These are phyloP conservation scores for Hyposmocoma kahamanoa DNA, from an alignment of 1,140 invertebrate genomes.

Conservation along the genomic window DNA sequence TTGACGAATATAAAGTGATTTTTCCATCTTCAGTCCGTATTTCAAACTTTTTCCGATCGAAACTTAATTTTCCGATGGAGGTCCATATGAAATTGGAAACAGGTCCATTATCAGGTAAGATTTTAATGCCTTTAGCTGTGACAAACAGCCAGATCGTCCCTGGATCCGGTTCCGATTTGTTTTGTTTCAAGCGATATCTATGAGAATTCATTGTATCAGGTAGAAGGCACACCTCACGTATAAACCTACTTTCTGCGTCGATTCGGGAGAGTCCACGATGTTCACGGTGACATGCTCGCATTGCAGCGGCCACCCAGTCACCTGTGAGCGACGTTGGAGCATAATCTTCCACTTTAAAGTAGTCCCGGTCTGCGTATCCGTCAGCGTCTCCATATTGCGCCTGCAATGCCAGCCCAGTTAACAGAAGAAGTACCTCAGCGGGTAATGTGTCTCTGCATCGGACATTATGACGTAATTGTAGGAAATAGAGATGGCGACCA, in stretches of 20 bases:
- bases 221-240: slow-evolving; percentile 88
- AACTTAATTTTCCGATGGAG: slow-evolving; percentile 93
- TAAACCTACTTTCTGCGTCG: slow-evolving; percentile 90
- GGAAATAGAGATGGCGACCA: slow-evolving; percentile 93
- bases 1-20: slow-evolving; percentile 90
- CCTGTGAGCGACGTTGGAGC: slow-evolving; percentile 62
- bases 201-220: slow-evolving; percentile 94
- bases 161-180: slow-evolving; percentile 84
- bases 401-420: slow-evolving; percentile 91
- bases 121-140: slow-evolving; percentile 89
- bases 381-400: slow-evolving; percentile 89
- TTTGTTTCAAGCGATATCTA: slow-evolving; percentile 88
- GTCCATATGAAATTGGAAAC: slow-evolving; percentile 90
- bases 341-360: slow-evolving; percentile 89
- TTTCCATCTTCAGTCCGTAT: slow-evolving; percentile 91
- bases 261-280: slow-evolving; percentile 82
- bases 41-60: slow-evolving; percentile 98
- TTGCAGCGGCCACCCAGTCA: slow-evolving; percentile 76
- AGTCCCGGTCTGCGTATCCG: slow-evolving; percentile 78
- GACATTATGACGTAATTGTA: slow-evolving; percentile 94
- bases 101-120: slow-evolving; percentile 82
- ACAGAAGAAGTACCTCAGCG: slow-evolving; percentile 81
- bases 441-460: slow-evolving; percentile 79
- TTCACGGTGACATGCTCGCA: slow-evolving; percentile 78
- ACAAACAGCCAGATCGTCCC: slow-evolving; percentile 86